These are phyloP conservation scores for Drosophila tristis DNA, from an alignment of 1,140 invertebrate species.

Conservation along the genomic window DNA sequence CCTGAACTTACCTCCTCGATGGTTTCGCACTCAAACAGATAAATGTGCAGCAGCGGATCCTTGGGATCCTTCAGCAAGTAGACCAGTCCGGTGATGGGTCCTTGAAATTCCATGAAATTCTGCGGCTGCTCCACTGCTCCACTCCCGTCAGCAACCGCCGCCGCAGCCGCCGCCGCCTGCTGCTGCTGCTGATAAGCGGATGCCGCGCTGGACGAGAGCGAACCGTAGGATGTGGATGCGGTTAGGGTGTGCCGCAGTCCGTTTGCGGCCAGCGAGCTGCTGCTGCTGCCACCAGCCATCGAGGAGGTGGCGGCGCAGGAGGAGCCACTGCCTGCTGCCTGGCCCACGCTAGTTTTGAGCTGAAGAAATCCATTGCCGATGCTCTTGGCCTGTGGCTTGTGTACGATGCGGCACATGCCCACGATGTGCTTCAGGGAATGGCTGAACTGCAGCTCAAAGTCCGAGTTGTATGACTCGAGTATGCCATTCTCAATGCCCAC, in stretches of 20 bases:
- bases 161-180: slow-evolving; percentile 49
- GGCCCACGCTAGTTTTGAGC: slow-evolving; percentile 56
- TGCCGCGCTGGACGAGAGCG: slow-evolving; percentile 74
- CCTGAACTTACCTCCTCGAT: slow-evolving; percentile 86
- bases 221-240: slow-evolving; percentile 80
- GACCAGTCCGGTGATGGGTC: slow-evolving; percentile 84
- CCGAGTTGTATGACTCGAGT: slow-evolving; percentile 87
- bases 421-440: slow-evolving; percentile 87
- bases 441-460: slow-evolving; percentile 87
- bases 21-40: slow-evolving; percentile 87
- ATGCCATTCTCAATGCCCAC: slow-evolving; percentile 87
- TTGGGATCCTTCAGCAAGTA: slow-evolving; percentile 88
- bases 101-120: slow-evolving; percentile 83
- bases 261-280: slow-evolving; percentile 57
- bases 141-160: slow-evolving; percentile 12
- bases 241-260: slow-evolving; percentile 66
- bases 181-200: slow-evolving; percentile 68
- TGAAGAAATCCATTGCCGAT: slow-evolving; percentile 79
- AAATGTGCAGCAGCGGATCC: slow-evolving; percentile 87
- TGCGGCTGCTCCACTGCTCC: slow-evolving; percentile 55
- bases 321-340: slow-evolving; percentile 7
- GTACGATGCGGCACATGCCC: slow-evolving; percentile 82
- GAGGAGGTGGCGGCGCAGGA: slow-evolving; percentile 30
- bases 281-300: slow-evolving; percentile 9
- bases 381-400: slow-evolving; percentile 73